phyloP scores from a whole-genome alignment of 1,140 invertebrate species.

The Laupala kohalensis region DNA sequence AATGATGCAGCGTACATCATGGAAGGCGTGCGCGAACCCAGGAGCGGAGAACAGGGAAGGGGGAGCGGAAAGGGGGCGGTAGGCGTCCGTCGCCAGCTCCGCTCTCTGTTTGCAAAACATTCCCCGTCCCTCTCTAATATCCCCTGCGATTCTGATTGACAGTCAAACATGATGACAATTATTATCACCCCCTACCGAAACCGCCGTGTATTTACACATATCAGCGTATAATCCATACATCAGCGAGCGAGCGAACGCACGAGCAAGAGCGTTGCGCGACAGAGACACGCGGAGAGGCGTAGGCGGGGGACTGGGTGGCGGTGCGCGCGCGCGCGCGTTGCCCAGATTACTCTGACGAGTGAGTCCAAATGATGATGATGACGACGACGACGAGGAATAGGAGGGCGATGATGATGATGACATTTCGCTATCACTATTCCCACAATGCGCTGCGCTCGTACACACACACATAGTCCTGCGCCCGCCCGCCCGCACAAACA shows the following conservation, averaged over 20 bases:
- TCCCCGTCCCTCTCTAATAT: not conserved
- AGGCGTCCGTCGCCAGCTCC: too few species aligned
- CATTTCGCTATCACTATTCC: slow-evolving; percentile 14
- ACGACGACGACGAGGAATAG: not conserved
- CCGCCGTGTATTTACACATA: slow-evolving; percentile 14
- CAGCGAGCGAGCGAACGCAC: not conserved
- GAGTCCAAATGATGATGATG: slow-evolving; percentile 8
- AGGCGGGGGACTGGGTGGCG: not conserved
- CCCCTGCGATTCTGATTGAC: slow-evolving; percentile 13
- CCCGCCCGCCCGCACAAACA: not conserved
- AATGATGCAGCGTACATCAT: not conserved
- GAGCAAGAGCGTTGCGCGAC: too few species aligned
- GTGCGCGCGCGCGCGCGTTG: not conserved
- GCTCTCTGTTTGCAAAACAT: not conserved
- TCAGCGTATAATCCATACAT: slow-evolving; percentile 14
- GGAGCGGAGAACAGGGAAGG: too few species aligned
- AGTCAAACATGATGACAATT: slow-evolving; percentile 15
- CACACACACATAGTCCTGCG: too few species aligned
- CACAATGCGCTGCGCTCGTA: slow-evolving; percentile 11
- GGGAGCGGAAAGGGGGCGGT: too few species aligned
- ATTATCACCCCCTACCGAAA: slow-evolving; percentile 10
- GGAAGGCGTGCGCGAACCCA: not conserved
- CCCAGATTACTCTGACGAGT: slow-evolving; percentile 2
- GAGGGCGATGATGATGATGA: slow-evolving; percentile 11
- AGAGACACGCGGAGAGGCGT: not conserved